Conservation (phyloP, 2,113 vertebrate genomes). For the Proteles cristata region DNA sequence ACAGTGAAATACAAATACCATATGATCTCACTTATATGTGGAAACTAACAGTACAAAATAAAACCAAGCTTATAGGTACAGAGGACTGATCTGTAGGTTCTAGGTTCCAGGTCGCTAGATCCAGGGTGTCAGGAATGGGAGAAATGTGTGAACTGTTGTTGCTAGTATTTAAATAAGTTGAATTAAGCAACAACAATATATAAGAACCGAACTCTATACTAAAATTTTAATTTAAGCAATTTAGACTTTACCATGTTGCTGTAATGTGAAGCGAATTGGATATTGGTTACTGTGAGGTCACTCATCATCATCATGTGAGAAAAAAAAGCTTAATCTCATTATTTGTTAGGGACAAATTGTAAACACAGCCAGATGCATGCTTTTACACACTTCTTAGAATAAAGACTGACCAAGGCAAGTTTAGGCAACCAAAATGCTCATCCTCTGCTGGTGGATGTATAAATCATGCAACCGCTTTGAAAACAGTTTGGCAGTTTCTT, state of each 20-base stretch:
- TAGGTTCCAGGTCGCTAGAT: neutral
- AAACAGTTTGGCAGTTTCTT: neutral
- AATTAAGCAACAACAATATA: neutral
- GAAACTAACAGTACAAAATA: neutral
- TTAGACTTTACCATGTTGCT: constrained; percentile 18
- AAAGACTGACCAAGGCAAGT: neutral
- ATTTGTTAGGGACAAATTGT: neutral
- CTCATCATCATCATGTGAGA: neutral
- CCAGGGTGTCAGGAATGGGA: neutral
- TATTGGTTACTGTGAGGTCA: neutral
- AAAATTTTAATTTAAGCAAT: constrained; percentile 48
- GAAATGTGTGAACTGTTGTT: neutral
- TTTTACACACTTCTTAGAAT: neutral
- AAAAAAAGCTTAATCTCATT: neutral
- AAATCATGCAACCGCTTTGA: neutral
- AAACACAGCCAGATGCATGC: neutral
- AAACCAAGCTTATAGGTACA: neutral
- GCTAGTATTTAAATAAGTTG: neutral
- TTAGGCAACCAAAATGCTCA: neutral
- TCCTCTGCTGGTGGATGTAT: neutral
- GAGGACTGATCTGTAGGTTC: neutral
- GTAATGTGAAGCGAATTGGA: constrained; percentile 6
- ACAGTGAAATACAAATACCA: neutral
- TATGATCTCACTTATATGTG: neutral
- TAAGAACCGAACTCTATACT: neutral